Evolutionary conservation across 2,888 invertebrate species (phyloP), one percentile per base, ranked within the genome.

Genomic region (Folsomia candida): DNA sequence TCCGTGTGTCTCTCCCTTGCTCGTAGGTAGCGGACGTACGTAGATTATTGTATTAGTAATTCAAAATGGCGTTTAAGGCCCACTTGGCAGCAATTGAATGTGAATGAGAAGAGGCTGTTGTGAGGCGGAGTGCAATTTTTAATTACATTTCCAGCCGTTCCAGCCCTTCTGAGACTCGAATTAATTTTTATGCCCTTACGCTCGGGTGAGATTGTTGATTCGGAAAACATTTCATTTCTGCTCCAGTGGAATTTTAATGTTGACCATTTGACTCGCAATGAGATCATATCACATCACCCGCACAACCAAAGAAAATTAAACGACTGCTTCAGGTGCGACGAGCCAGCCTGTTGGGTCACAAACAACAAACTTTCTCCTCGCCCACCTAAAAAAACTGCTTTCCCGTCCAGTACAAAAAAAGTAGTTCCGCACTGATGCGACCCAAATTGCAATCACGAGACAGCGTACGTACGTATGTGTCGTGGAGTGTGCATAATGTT

Each of bases 61-160:
- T n/a, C n/a, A n/a, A n/a, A n/a, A n/a, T n/a, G n/a, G 54, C n/a
- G 6, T 54, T 54, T 54, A 18, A 54, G 54, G 22, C 54, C n/a
- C 54, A 54, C 54, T 54, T 9, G 54, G n/a, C 22, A 54, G 18
- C 54, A 54, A n/a, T 54, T 54, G 54, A 54, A 54, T 54, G n/a
- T n/a, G 22, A 54, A 54, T 54, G 54, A 54, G 54, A 22, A 24
- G 54, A n/a, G n/a, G n/a, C n/a, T n/a, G n/a, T n/a, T n/a, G n/a
- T n/a, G n/a, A n/a, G n/a, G n/a, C n/a, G n/a, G 54, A 54, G 54
- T 54, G 54, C n/a, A 54, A 54, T 54, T 9, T 3, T 54, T 54
- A 54, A 54, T 18, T 54, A 54, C 54, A 54, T 54, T 54, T 54
- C 47, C 47, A 14, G 11, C 47, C 9, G 54, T n/a, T n/a, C n/a